Conservation (phyloP, 2,888 invertebrate species). For the Tiphia femorata region DNA sequence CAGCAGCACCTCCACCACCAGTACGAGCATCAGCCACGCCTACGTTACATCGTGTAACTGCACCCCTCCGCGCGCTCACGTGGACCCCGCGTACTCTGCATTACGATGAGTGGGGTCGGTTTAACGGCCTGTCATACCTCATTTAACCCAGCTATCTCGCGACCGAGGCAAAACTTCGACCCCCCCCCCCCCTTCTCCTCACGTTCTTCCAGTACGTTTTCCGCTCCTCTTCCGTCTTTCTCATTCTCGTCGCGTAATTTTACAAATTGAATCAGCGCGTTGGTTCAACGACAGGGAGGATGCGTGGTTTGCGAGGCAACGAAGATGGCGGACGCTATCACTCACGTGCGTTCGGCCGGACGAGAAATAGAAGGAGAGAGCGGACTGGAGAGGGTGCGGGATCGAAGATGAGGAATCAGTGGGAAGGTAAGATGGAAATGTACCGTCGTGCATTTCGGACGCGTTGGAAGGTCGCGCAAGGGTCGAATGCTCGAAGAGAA, state of each 20-base stretch:
- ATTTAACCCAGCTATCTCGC: conserved; percentile 27
- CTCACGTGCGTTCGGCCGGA: no score
- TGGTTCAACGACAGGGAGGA: background rate
- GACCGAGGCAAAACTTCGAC: background rate
- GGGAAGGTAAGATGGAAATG: no score
- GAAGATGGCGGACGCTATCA: no score
- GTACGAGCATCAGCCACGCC: conserved; percentile 68
- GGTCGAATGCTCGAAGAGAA: conserved; percentile 10
- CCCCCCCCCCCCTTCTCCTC: background rate
- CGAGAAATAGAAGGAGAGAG: no score
- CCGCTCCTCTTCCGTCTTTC: background rate
- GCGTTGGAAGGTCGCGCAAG: background rate
- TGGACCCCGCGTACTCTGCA: conserved; percentile 10
- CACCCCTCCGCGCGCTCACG: conserved; percentile 20
- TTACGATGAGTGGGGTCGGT: conserved; percentile 31
- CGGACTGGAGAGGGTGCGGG: no score
- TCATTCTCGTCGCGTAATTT: background rate
- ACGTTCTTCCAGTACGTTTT: background rate
- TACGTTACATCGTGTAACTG: conserved; percentile 50
- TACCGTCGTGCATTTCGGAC: no score
- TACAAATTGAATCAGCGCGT: no score
- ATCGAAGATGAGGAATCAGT: no score
- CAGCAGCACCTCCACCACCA: no score
- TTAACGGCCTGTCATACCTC: conserved; percentile 35
- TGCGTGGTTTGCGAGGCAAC: background rate